Evolutionary conservation across 2,113 vertebrate species (phyloP), one percentile per base, ranked within the genome.

Genomic region (Nycticryphes semicollaris): DNA sequence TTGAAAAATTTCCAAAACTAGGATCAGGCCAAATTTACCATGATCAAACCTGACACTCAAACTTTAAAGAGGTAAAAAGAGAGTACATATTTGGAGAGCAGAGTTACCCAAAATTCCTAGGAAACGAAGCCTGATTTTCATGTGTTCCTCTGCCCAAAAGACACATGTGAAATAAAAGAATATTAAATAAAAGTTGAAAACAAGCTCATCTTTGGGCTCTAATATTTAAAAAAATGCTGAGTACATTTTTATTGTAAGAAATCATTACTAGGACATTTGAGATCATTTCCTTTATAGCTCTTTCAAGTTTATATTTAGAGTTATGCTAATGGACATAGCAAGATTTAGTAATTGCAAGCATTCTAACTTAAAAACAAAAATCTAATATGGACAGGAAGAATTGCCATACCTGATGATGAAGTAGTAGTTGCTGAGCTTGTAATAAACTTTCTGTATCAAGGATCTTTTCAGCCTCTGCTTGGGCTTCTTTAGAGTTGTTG

Each of bases 381-480:
- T 0, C 1, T 0, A 20, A 50, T 28, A 43, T 22, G n/a, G n/a
- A 70, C 31, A 83, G 8, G 28, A 75, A 23, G 15, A 48, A 64
- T 37, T 78, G 18, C 37, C 80, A 15, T 97, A 99, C 99, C 99
- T 99, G 99, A 97, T 99, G 98, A 96, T 98, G 98, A n/a, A 99
- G 97, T 37, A 99, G 98, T 31, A 99, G 94, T 57, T 99, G 98
- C 73, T 98, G 98, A 30, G 99, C 99, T 97, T 99, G 98, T 63
- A 98, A 94, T 66, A 99, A 97, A 56, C 96, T 98, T 81, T 98
- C 98, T 19, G 98, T 98, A 70, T 99, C 98, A 79, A 99, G 94
- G 73, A 99, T 99, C 92, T 95, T 98, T 92, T 97, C 97, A 15
- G 97, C 98, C 91, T 99, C 98, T 74, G 98, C 98, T 95, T 99